A percentile compares a stretch with the other conserved stretches of the same genome.
phyloP scores from a whole-genome alignment of 2,113 vertebrate genomes.

The Trachemys scripta region DNA sequence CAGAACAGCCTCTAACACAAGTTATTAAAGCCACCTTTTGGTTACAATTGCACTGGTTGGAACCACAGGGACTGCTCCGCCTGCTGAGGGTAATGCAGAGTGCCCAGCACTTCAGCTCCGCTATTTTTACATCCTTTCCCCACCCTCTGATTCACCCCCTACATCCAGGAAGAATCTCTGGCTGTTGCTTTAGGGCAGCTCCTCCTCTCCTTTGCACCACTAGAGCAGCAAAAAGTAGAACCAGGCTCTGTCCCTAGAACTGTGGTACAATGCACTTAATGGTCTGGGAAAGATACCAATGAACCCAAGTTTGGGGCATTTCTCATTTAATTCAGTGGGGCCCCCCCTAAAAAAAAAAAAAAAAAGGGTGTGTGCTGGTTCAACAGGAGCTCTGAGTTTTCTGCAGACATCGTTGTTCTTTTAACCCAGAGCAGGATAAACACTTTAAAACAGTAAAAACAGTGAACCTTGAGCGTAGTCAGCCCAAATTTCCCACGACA shows the following conservation, averaged over 20 bases:
- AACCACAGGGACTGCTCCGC: fast-evolving
- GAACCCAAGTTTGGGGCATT: not conserved
- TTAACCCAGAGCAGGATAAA: not conserved
- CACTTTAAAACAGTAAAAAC: not conserved
- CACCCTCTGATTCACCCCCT: too few species aligned
- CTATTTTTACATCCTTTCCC: not conserved
- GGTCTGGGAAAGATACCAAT: not conserved
- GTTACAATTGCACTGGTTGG: not conserved
- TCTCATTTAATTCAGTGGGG: not conserved
- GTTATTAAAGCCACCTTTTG: not conserved
- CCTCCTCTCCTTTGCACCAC: not conserved
- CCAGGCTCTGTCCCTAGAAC: fast-evolving
- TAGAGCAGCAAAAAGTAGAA: not conserved
- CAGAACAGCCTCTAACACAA: not conserved
- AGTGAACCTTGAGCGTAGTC: not conserved
- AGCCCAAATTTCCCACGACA: not conserved
- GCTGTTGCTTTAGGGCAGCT: not conserved
- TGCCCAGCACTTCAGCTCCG: not conserved
- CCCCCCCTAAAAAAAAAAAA: not conserved
- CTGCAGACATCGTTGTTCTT: not conserved
- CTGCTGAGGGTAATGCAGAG: fast-evolving
- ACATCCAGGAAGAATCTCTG: not conserved
- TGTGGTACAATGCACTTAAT: not conserved
- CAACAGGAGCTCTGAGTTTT: not conserved
- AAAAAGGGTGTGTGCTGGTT: fast-evolving